Base-by-base conservation (phyloP, 92 coral and sea anemone species). In the Palythoa caribaeorum region DNA sequence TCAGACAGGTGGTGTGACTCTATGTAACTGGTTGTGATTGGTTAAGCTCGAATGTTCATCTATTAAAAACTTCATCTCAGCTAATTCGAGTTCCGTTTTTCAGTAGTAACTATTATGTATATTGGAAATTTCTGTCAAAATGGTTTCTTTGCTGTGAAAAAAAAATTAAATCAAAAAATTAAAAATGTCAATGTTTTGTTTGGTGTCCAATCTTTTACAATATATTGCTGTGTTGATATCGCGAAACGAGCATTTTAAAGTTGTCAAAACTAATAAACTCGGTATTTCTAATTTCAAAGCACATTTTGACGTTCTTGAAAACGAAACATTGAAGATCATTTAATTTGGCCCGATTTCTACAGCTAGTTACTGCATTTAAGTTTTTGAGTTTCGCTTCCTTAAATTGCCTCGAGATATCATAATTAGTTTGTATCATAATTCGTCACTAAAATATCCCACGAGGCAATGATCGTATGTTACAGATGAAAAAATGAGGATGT, bases 51-150 rank as follows among this genome's bases (percentile, higher is more conserved):
- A 21, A 35, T 12, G 40, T 63, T 48, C 47, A 44, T 55, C 52
- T 51, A 81, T 81, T 47, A 81, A 48, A 47, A 6, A 65, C 15
- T 66, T 48, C 60, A 21, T 35, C 47, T 65, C 73, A 65, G 54
- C 48, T 66, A 66, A 65, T 68, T 66, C 71, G 20, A 47, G 74
- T 63, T 81, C 86, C 86, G 86, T 81, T 68, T 28, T 81, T 68
- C 76, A 68, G 62, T 52, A n/a, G 60, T 66, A 81, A 6, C 47
- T 81, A 81, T 66, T 81, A 66, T 81, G 51, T 44, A 5, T 28
- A 14, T 36, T 2, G 19, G 71, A 5, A 80, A 21, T 60, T 5
- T 21, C 75, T 47, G 75, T 63, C 84, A 80, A 65, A 79, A 44
- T 17, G 19, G 10, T 80, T 68, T 60, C 73, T 11, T 47, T 63